A percentile compares a stretch with the other conserved stretches of the same genome.
Conservation (phyloP, 2,797 vertebrate genomes). For the Anolis apletophallus region DNA sequence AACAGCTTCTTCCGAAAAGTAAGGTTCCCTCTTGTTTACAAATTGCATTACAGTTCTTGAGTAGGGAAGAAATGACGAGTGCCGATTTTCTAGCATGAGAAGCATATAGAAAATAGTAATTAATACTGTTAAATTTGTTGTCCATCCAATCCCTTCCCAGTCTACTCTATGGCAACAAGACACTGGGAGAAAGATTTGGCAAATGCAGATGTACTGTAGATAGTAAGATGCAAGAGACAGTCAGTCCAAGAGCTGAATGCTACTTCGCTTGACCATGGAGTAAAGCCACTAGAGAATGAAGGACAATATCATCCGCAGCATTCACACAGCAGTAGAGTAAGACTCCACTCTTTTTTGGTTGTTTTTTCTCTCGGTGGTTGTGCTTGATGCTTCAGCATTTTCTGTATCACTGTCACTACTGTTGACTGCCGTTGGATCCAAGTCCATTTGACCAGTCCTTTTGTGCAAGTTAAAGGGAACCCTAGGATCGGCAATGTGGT, state of each 20-base stretch:
- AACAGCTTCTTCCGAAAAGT: slow-evolving; percentile 76
- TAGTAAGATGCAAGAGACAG: slow-evolving; percentile 63
- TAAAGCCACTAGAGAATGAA: slow-evolving; percentile 51
- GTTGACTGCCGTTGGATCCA: slow-evolving; percentile 83
- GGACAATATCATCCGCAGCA: slow-evolving; percentile 71
- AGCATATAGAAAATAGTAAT: slow-evolving; percentile 66
- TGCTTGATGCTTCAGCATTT: slow-evolving; percentile 73
- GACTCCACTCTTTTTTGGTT: slow-evolving; percentile 80
- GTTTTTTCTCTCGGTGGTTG: slow-evolving; percentile 60
- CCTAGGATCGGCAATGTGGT: slow-evolving; percentile 77
- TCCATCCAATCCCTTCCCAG: slow-evolving; percentile 65
- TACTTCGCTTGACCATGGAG: slow-evolving; percentile 59
- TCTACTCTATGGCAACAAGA: slow-evolving; percentile 74
- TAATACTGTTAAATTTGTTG: slow-evolving; percentile 79
- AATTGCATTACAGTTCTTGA: slow-evolving; percentile 67
- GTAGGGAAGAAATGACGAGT: slow-evolving; percentile 62
- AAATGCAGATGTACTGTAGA: slow-evolving; percentile 79
- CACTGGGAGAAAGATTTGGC: slow-evolving; percentile 78
- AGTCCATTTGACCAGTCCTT: slow-evolving; percentile 79
- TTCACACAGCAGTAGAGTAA: slow-evolving; percentile 92
- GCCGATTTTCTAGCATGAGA: slow-evolving; percentile 73
- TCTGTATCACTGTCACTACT: slow-evolving; percentile 88
- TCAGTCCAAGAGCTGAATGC: slow-evolving; percentile 45
- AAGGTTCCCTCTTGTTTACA: slow-evolving; percentile 63
- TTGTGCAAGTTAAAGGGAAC: slow-evolving; percentile 75